Evolutionary conservation across 2,113 vertebrate species (phyloP).

Genomic region (Chrysochloris asiatica): DNA sequence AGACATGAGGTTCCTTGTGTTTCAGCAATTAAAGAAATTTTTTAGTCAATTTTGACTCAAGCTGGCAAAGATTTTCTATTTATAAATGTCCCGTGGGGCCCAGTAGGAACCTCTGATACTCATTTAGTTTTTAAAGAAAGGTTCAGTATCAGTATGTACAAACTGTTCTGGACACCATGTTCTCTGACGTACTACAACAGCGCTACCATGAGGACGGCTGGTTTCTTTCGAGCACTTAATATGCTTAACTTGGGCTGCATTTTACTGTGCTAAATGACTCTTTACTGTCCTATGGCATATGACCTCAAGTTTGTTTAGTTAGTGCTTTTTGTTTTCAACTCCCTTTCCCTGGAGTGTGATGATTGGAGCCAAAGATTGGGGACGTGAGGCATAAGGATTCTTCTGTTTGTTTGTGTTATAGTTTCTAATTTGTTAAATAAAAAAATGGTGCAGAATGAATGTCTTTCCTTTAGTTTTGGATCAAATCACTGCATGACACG

Average conservation of each 20-base stretch:
- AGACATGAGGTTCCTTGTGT: not conserved
- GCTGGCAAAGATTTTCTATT: slow-evolving; percentile 41
- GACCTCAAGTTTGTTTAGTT: not conserved
- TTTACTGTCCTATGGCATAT: not conserved
- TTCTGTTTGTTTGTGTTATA: not conserved
- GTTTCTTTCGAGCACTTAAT: fast-evolving
- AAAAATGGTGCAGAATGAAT: slow-evolving; percentile 17
- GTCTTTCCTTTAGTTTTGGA: not conserved
- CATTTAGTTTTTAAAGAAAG: slow-evolving; percentile 52
- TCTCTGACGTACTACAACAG: not conserved
- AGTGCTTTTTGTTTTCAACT: not conserved
- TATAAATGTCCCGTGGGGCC: slow-evolving; percentile 14
- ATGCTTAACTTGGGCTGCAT: fast-evolving
- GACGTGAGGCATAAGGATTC: not conserved
- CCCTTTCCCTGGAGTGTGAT: not conserved
- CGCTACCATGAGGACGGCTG: fast-evolving
- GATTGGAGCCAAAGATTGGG: not conserved
- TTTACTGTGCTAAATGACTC: not conserved
- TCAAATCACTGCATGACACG: not conserved
- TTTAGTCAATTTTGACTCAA: not conserved
- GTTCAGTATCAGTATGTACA: not conserved
- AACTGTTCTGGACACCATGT: not conserved
- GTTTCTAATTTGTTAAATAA: not conserved
- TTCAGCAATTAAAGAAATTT: slow-evolving; percentile 26
- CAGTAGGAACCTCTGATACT: not conserved